Evolutionary conservation across 2,797 vertebrate genomes (phyloP).

Genomic region (Luscinia megarhynchos): DNA sequence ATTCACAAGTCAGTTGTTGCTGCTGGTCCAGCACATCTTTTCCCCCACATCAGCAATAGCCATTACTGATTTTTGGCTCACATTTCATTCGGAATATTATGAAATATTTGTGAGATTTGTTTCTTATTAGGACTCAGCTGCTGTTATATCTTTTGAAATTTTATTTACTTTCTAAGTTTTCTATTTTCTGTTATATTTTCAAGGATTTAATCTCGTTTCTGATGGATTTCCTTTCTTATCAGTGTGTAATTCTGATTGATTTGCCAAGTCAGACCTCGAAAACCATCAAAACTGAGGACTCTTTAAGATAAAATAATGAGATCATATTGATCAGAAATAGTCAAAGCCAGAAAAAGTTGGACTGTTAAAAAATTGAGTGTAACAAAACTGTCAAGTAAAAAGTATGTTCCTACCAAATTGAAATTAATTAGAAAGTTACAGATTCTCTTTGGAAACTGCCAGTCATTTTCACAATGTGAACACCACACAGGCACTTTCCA

Average conservation of each 20-base stretch:
- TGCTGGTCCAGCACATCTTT: background rate
- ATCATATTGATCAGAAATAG: conserved; percentile 29
- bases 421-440: conserved; percentile 35
- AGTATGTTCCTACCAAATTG: background rate
- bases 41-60: background rate
- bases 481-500: background rate
- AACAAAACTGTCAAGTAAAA: conserved; percentile 40
- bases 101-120: background rate
- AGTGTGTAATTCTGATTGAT: background rate
- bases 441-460: background rate
- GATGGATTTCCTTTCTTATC: background rate
- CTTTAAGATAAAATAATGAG: background rate
- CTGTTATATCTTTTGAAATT: background rate
- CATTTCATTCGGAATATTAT: background rate
- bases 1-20: background rate
- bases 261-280: background rate
- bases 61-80: background rate
- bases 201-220: background rate
- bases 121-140: background rate
- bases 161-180: background rate
- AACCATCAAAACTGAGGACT: background rate
- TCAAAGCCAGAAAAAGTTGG: background rate
- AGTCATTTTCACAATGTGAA: background rate
- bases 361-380: background rate
- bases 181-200: background rate